Base-by-base conservation (phyloP, 2,888 invertebrate species). In the Leptarthrus brevirostris region DNA sequence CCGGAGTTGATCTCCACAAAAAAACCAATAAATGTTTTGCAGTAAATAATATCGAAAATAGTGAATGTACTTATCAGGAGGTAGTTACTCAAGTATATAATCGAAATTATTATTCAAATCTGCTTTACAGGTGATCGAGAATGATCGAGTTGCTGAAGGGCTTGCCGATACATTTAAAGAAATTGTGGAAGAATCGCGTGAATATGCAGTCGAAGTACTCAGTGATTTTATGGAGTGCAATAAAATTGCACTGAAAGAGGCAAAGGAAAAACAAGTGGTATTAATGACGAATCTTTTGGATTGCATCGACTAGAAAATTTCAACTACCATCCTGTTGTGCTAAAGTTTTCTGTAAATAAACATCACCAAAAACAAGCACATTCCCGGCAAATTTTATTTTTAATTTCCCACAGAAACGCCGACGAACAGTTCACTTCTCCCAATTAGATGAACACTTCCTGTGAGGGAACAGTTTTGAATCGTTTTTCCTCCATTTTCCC, bases 191-290 rank as follows among this genome's bases (percentile, higher is more conserved):
- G 36, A 36, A 10, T n/a, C 40, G 0, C 24, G 30, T 14, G 36
- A 40, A 10, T 30, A 61, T 40, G 61, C 61, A 1, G 20, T 40
- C 14, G 36, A 61, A 6, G 36, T 61, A 16, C 20, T 61, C 6
- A 22, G 20, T 4, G 61, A 61, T 20, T 40, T 61, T 22, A 36
- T 61, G 61, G 40, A 61, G 12, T 61, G 61, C 22, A 61, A 36
- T n/a, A 36, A 61, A 22, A 22, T 18, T 8, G 20, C 16, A n/a
- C 12, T 40, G 3, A 40, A 61, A 5, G 20, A 40, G 18, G 61
- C 40, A 18, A 40, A 12, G 4, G 30, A 26, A 30, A 22, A 26
- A 16, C 56, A 26, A 14, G 3, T 30, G 16, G 30, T 3, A 2
- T 56, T 56, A 6, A 30, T 30, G 8, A 30, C 4, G 8, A 30